phyloP scores from a whole-genome alignment of 2,797 vertebrate genomes.

The Arctocebus calabarensis region DNA sequence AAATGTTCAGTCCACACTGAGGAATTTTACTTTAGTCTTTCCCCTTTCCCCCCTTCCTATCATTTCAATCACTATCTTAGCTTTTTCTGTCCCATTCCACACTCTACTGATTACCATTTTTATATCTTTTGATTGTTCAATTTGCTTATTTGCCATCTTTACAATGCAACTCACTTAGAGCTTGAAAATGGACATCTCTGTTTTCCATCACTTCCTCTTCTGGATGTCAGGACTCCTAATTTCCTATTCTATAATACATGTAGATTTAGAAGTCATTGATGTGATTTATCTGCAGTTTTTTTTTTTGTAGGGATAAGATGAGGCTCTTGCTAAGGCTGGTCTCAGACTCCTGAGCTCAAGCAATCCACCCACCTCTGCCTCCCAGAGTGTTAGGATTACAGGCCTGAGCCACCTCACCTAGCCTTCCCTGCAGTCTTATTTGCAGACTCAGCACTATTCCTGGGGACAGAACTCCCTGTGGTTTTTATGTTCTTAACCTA shows the following conservation, averaged over 20 bases:
- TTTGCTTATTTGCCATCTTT: constrained; percentile 64
- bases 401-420: no score
- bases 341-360: no score
- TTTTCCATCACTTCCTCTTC: constrained; percentile 19
- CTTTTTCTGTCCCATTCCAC: background rate
- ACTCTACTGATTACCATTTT: constrained; percentile 35
- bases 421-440: background rate
- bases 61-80: constrained; percentile 30
- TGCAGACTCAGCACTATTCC: background rate
- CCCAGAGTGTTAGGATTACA: no score
- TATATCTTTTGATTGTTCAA: constrained; percentile 54
- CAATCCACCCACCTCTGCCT: no score
- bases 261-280: background rate
- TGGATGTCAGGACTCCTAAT: background rate
- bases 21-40: background rate
- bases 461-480: background rate
- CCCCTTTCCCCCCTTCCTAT: background rate
- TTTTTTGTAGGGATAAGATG: background rate
- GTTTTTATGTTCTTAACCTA: background rate
- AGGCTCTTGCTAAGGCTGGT: no score
- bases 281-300: background rate
- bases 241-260: background rate
- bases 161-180: constrained; percentile 33
- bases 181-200: constrained; percentile 24
- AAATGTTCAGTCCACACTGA: constrained; percentile 13